Base-by-base conservation (phyloP, 23 tunicate genomes). In the Ciona savignyi region DNA sequence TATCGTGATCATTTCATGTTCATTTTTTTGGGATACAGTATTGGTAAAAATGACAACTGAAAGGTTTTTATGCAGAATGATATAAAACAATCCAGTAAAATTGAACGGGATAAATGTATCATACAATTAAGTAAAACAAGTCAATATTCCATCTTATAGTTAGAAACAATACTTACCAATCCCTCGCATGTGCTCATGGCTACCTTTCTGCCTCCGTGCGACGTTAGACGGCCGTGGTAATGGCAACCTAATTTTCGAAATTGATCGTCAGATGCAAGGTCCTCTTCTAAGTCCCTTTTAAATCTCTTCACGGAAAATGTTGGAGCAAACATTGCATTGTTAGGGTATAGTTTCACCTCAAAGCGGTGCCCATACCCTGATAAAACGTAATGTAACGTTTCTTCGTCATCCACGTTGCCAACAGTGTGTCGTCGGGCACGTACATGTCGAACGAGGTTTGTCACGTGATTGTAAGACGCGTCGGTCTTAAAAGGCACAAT, bases 141-240 rank as follows among this genome's bases (percentile, higher is more conserved):
- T n/a, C n/a, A n/a, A n/a, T n/a, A n/a, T n/a, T n/a, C n/a, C n/a
- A n/a, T n/a, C n/a, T n/a, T n/a, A n/a, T n/a, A n/a, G n/a, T n/a
- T n/a, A n/a, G n/a, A n/a, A n/a, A n/a, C n/a, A n/a, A n/a, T n/a
- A 68, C 94, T 70, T 65, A 87, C 95, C 95, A 87, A 34, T 30
- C 95, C 95, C 11, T 70, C 70, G 63, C 96, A 89, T 1, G 83
- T 78, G 81, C 88, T 89, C 68, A 89, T 72, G 1, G 88, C 88
- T 1, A 63, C 72, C 19, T 60, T 31, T 33, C 60, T 72, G 65
- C 71, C 87, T 27, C 27, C 29, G 77, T 89, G 96, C 3, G 96
- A 89, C 63, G 71, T 23, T 67, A 89, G 32, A 1, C 80, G 72
- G 25, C 88, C 96, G 35, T 68, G 72, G 64, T 74, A 89, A 67